phyloP scores from a whole-genome alignment of 2,113 vertebrate genomes.

The Elaphurus davidianus region DNA sequence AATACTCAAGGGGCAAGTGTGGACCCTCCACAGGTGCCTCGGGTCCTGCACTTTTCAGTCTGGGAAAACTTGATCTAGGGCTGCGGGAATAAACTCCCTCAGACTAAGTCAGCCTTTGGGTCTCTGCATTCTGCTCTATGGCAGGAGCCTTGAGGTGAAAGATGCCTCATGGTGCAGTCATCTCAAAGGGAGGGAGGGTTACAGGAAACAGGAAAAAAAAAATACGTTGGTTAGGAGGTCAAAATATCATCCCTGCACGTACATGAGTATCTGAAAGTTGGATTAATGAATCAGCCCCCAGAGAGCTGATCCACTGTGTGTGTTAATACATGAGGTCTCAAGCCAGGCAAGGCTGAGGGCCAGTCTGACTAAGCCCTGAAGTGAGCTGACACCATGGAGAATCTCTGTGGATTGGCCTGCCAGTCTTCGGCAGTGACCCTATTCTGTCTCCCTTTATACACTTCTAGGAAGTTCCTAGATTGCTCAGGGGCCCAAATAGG shows the following conservation, averaged over 20 bases:
- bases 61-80: not conserved
- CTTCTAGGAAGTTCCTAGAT: slow-evolving; percentile 1
- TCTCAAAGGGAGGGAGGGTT: not conserved
- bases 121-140: not conserved
- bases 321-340: not conserved
- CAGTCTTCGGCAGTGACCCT: not conserved
- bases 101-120: not conserved
- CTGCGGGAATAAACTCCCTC: not conserved
- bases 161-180: not conserved
- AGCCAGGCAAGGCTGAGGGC: not conserved
- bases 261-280: not conserved
- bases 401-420: not conserved
- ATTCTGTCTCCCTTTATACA: not conserved
- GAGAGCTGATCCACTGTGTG: not conserved
- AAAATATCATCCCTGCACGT: not conserved
- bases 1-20: not conserved
- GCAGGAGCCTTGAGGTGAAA: not conserved
- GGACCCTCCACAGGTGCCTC: not conserved
- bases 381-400: not conserved
- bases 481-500: not conserved
- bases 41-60: not conserved
- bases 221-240: not conserved
- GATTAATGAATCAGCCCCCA: slow-evolving; percentile 19
- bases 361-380: not conserved
- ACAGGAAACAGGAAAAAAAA: slow-evolving; percentile 17